These are phyloP conservation scores for Thalassophryne amazonica DNA, from an alignment of 2,797 vertebrate species.

Conservation along the genomic window DNA sequence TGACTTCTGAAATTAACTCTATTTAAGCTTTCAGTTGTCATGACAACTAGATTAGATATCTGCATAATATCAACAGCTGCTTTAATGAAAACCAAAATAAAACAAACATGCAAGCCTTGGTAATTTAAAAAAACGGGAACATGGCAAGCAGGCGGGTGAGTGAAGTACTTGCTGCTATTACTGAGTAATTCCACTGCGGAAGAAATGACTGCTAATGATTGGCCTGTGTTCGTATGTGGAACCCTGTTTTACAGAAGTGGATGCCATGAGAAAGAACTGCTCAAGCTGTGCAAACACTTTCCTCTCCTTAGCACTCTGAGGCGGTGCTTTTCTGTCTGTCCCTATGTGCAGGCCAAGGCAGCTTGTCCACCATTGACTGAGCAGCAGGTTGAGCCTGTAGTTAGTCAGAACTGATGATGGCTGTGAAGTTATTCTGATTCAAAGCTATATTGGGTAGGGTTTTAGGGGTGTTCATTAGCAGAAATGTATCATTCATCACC, in stretches of 20 bases:
- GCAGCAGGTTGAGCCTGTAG: too few relatives aligned
- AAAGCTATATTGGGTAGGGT: too few relatives aligned
- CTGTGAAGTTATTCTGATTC: too few relatives aligned
- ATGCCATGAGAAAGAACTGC: conserved; percentile 24
- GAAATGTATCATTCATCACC: too few relatives aligned
- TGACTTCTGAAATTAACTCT: conserved; percentile 27
- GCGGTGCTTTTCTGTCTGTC: conserved; percentile 36
- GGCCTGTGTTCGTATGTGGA: neutral
- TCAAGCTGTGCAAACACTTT: conserved; percentile 22
- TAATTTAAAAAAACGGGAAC: too few relatives aligned
- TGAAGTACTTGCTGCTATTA: conserved; percentile 18
- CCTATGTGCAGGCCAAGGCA: conserved; percentile 46
- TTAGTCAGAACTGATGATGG: too few relatives aligned
- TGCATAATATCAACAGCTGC: conserved; percentile 21
- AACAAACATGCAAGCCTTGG: neutral
- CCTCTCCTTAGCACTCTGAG: conserved; percentile 76
- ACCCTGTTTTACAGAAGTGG: conserved; percentile 6
- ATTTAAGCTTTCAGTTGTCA: conserved; percentile 33
- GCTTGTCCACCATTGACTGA: conserved; percentile 38
- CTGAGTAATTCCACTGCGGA: conserved; percentile 8
- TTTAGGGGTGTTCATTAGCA: too few relatives aligned
- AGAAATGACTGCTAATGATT: neutral
- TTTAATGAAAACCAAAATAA: conserved; percentile 29
- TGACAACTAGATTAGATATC: conserved; percentile 37
- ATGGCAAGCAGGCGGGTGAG: too few relatives aligned